Base-by-base conservation (phyloP, 2,113 vertebrate species). In the Pollimyrus isidori region DNA sequence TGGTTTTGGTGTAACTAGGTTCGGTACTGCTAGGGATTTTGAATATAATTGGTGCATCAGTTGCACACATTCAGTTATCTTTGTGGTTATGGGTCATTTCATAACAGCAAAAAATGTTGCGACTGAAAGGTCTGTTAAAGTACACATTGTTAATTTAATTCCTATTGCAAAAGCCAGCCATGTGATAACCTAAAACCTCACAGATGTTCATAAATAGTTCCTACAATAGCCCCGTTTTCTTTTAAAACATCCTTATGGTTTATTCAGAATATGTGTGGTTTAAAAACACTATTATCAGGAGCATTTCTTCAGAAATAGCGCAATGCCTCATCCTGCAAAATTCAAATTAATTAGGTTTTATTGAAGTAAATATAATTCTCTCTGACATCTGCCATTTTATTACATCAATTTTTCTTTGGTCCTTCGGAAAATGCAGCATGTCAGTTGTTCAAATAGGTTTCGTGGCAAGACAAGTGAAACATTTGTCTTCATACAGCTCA, bases 401-500 rank as follows among this genome's bases (percentile, higher is more conserved):
- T 86, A 17, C 83, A 0, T 48, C 45, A 48, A 86, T 86, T 86
- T 50, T 86, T 86, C 83, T 26, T n/a, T 86, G 83, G 83, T 50
- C 83, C 83, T 7, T 86, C 45, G 15, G 46, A 86, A 87, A 87
- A 87, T 65, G 10, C 53, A 21, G 50, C 26, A 53, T 52, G 86
- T 87, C 86, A 87, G 26, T 30, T 88, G 23, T 76, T 87, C 87
- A 87, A 73, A 48, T 42, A 46, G 87, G 23, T 45, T 50, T 46
- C 9, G 65, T 73, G 42, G 46, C 45, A 76, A 49, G 35, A 73
- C n/a, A 30, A 76, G 49, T 69, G 46, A 88, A 88, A 69, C 83
- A 86, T 86, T 86, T 86, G 83, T 86, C 83, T 86, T 86, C 83
- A 86, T 86, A 26, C 83, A 15, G 83, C 83, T 50, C 45, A 49